These are phyloP conservation scores for Callospermophilus lateralis DNA, from an alignment of 2,113 vertebrate genomes.

Conservation along the genomic window DNA sequence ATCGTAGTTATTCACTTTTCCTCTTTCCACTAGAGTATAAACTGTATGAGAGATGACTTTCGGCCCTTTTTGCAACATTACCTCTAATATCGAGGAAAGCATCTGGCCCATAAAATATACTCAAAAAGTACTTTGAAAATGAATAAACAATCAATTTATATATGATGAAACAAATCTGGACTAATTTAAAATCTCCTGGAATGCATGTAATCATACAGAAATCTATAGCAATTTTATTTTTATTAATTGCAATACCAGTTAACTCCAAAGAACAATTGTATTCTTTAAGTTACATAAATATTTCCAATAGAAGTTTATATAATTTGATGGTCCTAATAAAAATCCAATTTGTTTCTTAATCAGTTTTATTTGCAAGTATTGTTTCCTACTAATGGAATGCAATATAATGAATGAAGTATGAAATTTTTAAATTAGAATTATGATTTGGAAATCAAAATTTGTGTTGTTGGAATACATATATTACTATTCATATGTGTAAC, in stretches of 20 bases:
- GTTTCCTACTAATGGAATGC: not conserved
- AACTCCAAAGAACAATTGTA: not conserved
- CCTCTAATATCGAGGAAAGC: not conserved
- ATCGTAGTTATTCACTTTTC: not conserved
- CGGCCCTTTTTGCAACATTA: not conserved
- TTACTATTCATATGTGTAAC: too few relatives aligned
- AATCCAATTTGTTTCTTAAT: not conserved
- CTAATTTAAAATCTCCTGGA: not conserved
- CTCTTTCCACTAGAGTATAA: not conserved
- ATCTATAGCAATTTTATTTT: not conserved
- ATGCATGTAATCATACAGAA: not conserved
- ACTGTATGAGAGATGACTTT: not conserved
- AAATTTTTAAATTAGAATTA: not conserved
- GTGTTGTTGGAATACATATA: not conserved
- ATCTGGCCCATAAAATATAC: not conserved
- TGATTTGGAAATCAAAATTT: slow-evolving; percentile 13
- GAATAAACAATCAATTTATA: not conserved
- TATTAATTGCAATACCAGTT: not conserved
- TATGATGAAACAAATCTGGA: not conserved
- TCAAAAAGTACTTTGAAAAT: not conserved
- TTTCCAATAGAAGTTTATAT: not conserved
- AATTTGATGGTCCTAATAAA: slow-evolving; percentile 27
- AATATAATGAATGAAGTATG: not conserved
- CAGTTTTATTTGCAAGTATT: slow-evolving; percentile 34
- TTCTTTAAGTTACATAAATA: not conserved